A percentile compares a stretch with the other conserved stretches of the same genome.
These are phyloP conservation scores for Hoplodrina blanda DNA, from an alignment of 2,888 invertebrate genomes.

Conservation along the genomic window DNA sequence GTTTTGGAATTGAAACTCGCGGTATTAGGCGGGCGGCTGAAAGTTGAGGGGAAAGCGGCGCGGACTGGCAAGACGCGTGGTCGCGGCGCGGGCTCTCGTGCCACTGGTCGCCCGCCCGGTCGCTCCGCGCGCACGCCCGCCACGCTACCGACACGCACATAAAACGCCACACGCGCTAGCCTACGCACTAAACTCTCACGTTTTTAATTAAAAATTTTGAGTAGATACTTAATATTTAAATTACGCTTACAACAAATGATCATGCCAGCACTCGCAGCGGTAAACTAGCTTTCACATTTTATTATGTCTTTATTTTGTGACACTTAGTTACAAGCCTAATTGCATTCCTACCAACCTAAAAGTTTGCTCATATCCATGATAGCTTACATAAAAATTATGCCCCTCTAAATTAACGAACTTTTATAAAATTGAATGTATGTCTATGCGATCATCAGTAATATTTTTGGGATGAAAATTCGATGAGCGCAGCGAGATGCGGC, in stretches of 20 bases:
- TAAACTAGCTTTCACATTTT: constrained; percentile 48
- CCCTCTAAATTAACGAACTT: constrained; percentile 12
- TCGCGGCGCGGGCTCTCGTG: constrained; percentile 79
- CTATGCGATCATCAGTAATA: not conserved
- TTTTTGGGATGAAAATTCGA: not conserved
- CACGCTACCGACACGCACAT: constrained; percentile 71
- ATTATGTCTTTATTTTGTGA: constrained; percentile 43
- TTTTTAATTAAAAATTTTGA: constrained; percentile 62
- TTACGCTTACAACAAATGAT: constrained; percentile 56
- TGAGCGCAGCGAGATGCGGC: not conserved
- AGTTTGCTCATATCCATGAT: constrained; percentile 19
- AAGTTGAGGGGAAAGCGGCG: constrained; percentile 65
- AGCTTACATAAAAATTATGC: constrained; percentile 14
- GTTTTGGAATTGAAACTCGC: constrained; percentile 65
- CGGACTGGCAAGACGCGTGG: constrained; percentile 73
- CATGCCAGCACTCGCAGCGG: constrained; percentile 42
- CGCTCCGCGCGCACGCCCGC: constrained; percentile 68
- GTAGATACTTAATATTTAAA: constrained; percentile 61
- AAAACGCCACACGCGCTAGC: constrained; percentile 70
- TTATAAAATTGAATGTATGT: constrained; percentile 1
- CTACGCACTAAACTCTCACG: constrained; percentile 59
- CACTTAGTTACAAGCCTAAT: constrained; percentile 41
- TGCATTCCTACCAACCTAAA: constrained; percentile 29
- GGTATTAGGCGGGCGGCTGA: constrained; percentile 67
- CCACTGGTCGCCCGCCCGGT: constrained; percentile 78